Percentiles rank a stretch among this genome's conserved stretches.
Conservation (phyloP, 1,140 invertebrate genomes). For the Pomacea maculata region DNA sequence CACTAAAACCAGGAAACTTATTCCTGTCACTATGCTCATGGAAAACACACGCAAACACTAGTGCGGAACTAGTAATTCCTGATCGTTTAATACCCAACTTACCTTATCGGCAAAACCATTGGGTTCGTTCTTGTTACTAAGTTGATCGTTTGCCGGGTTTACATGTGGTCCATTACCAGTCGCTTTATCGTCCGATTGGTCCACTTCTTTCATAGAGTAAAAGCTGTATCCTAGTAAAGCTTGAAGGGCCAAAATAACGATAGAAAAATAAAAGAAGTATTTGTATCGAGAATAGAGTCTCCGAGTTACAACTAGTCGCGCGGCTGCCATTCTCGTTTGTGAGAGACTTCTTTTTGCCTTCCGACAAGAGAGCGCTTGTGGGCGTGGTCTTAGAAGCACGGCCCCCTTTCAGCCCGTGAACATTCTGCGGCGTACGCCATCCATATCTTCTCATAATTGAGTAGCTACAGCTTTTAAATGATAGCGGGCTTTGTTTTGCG, state of each 20-base stretch:
- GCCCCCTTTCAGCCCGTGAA: too few relatives aligned
- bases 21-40: too few relatives aligned
- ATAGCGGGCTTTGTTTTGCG: too few relatives aligned
- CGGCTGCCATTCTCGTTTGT: slow-evolving; percentile 36
- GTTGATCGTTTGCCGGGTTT: slow-evolving; percentile 3
- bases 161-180: slow-evolving; percentile 17
- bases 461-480: too few relatives aligned
- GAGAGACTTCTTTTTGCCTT: background rate
- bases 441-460: too few relatives aligned
- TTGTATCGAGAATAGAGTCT: slow-evolving; percentile 39
- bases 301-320: slow-evolving; percentile 29
- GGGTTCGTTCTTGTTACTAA: background rate
- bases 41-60: too few relatives aligned
- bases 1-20: too few relatives aligned
- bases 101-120: background rate
- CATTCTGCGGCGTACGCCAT: too few relatives aligned
- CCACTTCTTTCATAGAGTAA: slow-evolving; percentile 30
- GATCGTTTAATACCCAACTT: background rate
- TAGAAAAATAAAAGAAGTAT: slow-evolving; percentile 37
- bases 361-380: too few relatives aligned
- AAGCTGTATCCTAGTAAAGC: slow-evolving; percentile 38
- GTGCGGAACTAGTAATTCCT: too few relatives aligned
- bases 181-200: background rate
- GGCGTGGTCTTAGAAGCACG: too few relatives aligned
- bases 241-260: slow-evolving; percentile 27